Evolutionary conservation across 2,888 invertebrate species (phyloP).

Genomic region (Polydrusus tereticollis): DNA sequence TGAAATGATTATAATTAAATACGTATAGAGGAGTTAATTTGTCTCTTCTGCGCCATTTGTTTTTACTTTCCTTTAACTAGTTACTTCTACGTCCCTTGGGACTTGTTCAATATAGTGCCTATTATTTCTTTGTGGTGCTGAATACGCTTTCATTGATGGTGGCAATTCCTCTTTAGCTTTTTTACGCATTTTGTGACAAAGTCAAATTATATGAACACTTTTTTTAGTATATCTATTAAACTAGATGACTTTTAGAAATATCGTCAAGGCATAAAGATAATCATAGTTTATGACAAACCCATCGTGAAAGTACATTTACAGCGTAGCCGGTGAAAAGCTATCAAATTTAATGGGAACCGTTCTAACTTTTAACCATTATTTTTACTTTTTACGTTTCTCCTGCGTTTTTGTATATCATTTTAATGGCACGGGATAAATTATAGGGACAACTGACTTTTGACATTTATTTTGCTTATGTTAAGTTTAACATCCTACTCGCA

Average conservation of each 20-base stretch:
- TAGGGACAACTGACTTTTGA: not conserved
- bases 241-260: not conserved
- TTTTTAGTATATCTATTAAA: not conserved
- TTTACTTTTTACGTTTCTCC: conserved; percentile 18
- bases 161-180: no score
- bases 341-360: conserved; percentile 17
- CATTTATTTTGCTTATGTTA: not conserved
- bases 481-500: not conserved
- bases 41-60: no score
- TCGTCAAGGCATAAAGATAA: conserved; percentile 1
- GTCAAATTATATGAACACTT: no score
- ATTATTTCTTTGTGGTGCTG: no score
- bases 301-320: conserved; percentile 9
- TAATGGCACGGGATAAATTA: conserved; percentile 4
- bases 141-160: no score
- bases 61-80: no score
- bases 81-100: no score
- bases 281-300: conserved; percentile 11
- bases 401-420: conserved; percentile 1
- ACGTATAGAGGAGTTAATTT: no score
- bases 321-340: conserved; percentile 9
- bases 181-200: no score
- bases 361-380: conserved; percentile 14
- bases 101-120: no score
- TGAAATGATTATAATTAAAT: no score